Percentiles rank a stretch among this genome's conserved stretches.
Evolutionary conservation across 2,797 vertebrate species (phyloP).

Genomic region (Tapirus indicus): DNA sequence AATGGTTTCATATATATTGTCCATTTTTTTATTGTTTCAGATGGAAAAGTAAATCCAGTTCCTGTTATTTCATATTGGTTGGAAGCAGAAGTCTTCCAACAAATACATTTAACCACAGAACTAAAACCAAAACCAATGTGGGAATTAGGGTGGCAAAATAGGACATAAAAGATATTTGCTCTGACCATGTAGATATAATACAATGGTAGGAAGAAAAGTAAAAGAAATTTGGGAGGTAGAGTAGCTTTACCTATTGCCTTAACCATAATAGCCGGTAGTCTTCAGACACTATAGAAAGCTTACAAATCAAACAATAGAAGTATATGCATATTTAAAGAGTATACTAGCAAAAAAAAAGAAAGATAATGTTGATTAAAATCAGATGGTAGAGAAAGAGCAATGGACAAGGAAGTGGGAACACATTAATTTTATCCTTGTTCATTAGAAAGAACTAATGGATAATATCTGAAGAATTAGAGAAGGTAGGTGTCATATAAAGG

Average conservation of each 20-base stretch:
- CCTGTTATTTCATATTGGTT: not conserved
- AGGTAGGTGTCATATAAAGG: not conserved
- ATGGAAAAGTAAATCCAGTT: slow-evolving; percentile 29
- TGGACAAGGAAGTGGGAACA: not conserved
- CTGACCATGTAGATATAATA: not conserved
- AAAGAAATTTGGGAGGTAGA: not conserved
- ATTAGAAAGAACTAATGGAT: not conserved
- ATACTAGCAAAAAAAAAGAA: not conserved
- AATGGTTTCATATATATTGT: not conserved
- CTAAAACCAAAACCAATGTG: slow-evolving; percentile 49
- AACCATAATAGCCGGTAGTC: not conserved
- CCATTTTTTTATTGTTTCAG: not conserved
- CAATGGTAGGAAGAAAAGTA: not conserved
- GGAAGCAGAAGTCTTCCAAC: slow-evolving; percentile 14
- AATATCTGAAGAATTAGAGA: not conserved
- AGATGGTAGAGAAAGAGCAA: not conserved
- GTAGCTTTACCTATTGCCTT: not conserved
- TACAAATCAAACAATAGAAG: not conserved
- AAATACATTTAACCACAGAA: slow-evolving; percentile 40
- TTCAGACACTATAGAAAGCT: not conserved
- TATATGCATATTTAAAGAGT: not conserved
- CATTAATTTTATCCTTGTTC: not conserved
- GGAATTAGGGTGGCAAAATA: slow-evolving; percentile 1
- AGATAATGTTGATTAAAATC: not conserved
- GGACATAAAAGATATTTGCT: not conserved